phyloP scores from a whole-genome alignment of 2,797 vertebrate species.

The Sorex maritimensis region DNA sequence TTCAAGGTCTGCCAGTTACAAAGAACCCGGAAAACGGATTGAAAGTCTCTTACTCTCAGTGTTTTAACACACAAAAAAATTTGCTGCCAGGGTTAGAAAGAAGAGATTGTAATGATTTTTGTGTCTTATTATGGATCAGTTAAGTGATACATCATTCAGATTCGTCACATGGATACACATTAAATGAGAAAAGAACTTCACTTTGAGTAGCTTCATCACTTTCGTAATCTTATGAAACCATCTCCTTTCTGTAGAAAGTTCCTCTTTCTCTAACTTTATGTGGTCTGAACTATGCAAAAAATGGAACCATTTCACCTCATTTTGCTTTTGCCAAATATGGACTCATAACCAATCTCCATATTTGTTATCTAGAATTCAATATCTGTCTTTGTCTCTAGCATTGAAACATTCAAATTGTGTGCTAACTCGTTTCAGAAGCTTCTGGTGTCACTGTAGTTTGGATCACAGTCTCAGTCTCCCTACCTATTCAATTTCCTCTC shows the following conservation, averaged over 20 bases:
- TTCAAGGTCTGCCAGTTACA: not conserved
- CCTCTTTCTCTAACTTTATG: slow-evolving; percentile 56
- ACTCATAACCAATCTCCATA: not conserved
- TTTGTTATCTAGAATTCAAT: not conserved
- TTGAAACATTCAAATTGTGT: not conserved
- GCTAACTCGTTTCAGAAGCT: not conserved
- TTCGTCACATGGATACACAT: not conserved
- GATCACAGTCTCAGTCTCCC: not conserved
- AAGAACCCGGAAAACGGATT: not conserved
- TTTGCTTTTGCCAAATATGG: slow-evolving; percentile 46
- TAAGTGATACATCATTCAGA: not conserved
- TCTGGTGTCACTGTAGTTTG: not conserved
- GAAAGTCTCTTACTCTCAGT: not conserved
- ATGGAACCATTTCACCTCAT: not conserved
- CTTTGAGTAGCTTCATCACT: not conserved
- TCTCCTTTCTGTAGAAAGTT: slow-evolving; percentile 38
- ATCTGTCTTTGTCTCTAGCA: not conserved
- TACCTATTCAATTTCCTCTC: not conserved
- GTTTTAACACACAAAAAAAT: not conserved
- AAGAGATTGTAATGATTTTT: not conserved
- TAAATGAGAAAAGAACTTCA: slow-evolving; percentile 40
- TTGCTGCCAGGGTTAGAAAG: not conserved
- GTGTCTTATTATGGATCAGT: not conserved
- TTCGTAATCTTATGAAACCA: slow-evolving; percentile 24
- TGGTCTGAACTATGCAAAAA: slow-evolving; percentile 44